A percentile compares a stretch with the other conserved stretches of the same genome.
phyloP scores from a whole-genome alignment of 2,888 invertebrate genomes.

The Nymphalis polychloros region DNA sequence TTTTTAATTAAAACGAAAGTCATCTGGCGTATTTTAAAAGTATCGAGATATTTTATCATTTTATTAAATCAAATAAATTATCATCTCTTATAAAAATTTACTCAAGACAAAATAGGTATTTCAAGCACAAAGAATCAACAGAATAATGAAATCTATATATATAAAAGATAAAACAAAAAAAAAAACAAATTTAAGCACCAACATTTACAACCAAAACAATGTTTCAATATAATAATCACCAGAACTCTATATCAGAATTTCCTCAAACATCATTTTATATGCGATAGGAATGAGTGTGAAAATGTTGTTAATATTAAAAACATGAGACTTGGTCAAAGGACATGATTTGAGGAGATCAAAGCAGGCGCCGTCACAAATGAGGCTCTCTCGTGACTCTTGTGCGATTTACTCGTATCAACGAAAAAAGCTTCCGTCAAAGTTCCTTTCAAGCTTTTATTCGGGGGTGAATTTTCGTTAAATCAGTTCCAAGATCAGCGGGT shows the following conservation, averaged over 20 bases:
- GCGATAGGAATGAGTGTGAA: slow-evolving; percentile 1
- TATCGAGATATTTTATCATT: no score
- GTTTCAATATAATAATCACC: no score
- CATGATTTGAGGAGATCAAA: slow-evolving; percentile 29
- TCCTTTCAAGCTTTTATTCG: slow-evolving; percentile 42
- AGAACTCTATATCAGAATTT: background rate
- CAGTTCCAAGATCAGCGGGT: slow-evolving; percentile 37
- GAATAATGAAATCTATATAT: no score
- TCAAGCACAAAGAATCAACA: no score
- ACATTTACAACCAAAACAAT: no score
- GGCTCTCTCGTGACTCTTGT: slow-evolving; percentile 40
- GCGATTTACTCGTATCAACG: slow-evolving; percentile 38
- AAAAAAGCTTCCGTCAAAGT: slow-evolving; percentile 39
- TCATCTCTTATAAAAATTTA: no score
- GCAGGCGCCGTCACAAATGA: slow-evolving; percentile 36
- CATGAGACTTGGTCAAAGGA: slow-evolving; percentile 17
- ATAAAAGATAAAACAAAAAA: no score
- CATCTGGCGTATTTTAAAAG: no score
- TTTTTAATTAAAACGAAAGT: no score
- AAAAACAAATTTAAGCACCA: no score
- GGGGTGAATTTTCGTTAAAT: slow-evolving; percentile 39
- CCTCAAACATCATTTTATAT: background rate
- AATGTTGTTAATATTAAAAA: slow-evolving; percentile 11
- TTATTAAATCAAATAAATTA: no score
- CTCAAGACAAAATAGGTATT: no score